Conservation (phyloP, 2,888 invertebrate genomes). For the Heliconius ethilla region DNA sequence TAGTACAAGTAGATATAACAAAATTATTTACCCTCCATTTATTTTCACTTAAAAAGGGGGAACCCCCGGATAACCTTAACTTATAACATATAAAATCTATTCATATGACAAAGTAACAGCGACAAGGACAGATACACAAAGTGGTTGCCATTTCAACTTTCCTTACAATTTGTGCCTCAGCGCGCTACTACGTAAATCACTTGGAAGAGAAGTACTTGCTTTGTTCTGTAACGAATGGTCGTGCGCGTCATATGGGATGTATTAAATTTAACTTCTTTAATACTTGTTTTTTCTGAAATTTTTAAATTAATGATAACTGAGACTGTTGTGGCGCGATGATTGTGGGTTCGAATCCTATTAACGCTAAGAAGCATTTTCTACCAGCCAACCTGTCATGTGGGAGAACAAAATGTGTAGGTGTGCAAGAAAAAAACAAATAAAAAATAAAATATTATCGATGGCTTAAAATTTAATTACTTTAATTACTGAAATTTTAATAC, state of each 20-base stretch:
- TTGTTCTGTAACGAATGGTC: slow-evolving; percentile 37
- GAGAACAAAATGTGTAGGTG: no score
- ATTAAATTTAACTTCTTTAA: slow-evolving; percentile 1
- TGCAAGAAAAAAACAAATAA: no score
- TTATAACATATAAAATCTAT: slow-evolving; percentile 14
- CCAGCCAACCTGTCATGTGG: no score
- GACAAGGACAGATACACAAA: slow-evolving; percentile 26
- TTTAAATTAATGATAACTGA: no score
- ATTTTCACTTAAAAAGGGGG: neutral
- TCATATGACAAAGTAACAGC: slow-evolving; percentile 26
- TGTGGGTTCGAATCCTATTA: no score
- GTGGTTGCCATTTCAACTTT: slow-evolving; percentile 28
- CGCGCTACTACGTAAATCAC: slow-evolving; percentile 40
- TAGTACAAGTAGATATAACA: neutral
- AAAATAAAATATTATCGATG: slow-evolving; percentile 40
- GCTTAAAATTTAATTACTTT: neutral
- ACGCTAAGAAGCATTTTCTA: no score
- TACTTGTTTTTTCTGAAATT: neutral
- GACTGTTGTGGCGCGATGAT: no score
- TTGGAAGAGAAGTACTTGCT: slow-evolving; percentile 35
- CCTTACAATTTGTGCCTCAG: slow-evolving; percentile 38
- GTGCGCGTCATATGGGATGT: slow-evolving; percentile 23
- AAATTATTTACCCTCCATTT: neutral
- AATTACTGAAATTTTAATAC: no score
- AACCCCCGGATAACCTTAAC: neutral